Base-by-base conservation (phyloP, 1,140 invertebrate species). In the Aphelinus atriplicis region DNA sequence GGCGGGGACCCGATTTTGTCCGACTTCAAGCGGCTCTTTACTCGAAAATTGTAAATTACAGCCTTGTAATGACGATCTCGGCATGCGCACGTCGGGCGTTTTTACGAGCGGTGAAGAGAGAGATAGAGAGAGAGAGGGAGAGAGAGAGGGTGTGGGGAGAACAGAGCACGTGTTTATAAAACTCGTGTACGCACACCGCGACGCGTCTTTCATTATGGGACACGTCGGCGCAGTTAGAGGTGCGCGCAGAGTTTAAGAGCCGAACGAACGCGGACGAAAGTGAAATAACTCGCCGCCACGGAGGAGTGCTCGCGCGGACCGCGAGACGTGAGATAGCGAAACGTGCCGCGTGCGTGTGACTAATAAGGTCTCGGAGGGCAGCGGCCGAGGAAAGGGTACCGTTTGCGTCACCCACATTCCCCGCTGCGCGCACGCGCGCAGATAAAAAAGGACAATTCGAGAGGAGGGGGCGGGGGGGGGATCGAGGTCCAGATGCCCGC, bases 31-130 rank as follows among this genome's bases (percentile, higher is more conserved):
- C 26, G 45, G 58, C 58, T 60, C 10, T 47, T 47, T 47, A 10
- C 61, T n/a, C 48, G 63, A 43, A 53, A 65, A 65, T 53, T 65
- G n/a, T 65, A 53, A 65, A 65, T 65, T 65, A 65, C 48, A 65
- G 51, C 4, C 63, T 65, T 43, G 63, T 53, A 65, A 65, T 42
- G n/a, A 43, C 63, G 6, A 53, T 65, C 50, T 53, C 51, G 2
- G 42, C 6, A 2, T 26, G 26, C 50, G 48, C 7, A 42, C 51
- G 26, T 26, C 47, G 63, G n/a, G 42, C 50, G 63, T 45, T 7
- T n/a, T n/a, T 46, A 46, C 46, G n/a, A 46, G 10, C 43, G 43
- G 4, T 63, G 10, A 43, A 60, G 26, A 60, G 45, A 26, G 26
- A 26, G 26, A 26, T 26, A 26, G 26, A 26, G 26, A 26, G 26